Conservation (phyloP, 2,888 invertebrate species). For the Criorhina ranunculi region DNA sequence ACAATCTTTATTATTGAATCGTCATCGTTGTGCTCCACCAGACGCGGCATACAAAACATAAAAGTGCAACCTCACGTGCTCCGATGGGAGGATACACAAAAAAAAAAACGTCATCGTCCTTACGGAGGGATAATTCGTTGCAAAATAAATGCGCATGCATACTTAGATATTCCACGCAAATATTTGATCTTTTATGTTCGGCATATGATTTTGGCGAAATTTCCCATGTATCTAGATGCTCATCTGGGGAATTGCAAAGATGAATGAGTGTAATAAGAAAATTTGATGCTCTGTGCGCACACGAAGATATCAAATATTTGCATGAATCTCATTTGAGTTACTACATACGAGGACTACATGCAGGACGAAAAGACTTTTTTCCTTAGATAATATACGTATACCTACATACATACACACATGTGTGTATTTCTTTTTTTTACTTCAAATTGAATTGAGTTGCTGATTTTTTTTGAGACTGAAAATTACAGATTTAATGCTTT, state of each 20-base stretch:
- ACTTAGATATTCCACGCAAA: conserved; percentile 26
- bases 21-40: not conserved
- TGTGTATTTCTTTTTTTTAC: not conserved
- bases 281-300: conserved; percentile 21
- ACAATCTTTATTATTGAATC: not conserved
- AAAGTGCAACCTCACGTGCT: conserved; percentile 1
- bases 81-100: not conserved
- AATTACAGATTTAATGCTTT: not conserved
- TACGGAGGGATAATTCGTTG: conserved; percentile 9
- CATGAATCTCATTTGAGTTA: conserved; percentile 24
- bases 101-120: conserved; percentile 3
- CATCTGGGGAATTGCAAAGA: conserved; percentile 24
- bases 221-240: conserved; percentile 11
- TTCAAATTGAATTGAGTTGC: not conserved
- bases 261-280: conserved; percentile 31
- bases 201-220: conserved; percentile 17
- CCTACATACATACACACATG: too few relatives aligned
- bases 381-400: not conserved
- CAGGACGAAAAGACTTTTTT: not conserved
- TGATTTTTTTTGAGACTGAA: not conserved
- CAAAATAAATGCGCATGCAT: conserved; percentile 44
- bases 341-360: not conserved
- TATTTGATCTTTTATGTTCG: conserved; percentile 38
- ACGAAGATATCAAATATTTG: conserved; percentile 40
- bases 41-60: not conserved